Evolutionary conservation across 2,888 invertebrate genomes (phyloP).

Genomic region (Cataglyphis cursor): DNA sequence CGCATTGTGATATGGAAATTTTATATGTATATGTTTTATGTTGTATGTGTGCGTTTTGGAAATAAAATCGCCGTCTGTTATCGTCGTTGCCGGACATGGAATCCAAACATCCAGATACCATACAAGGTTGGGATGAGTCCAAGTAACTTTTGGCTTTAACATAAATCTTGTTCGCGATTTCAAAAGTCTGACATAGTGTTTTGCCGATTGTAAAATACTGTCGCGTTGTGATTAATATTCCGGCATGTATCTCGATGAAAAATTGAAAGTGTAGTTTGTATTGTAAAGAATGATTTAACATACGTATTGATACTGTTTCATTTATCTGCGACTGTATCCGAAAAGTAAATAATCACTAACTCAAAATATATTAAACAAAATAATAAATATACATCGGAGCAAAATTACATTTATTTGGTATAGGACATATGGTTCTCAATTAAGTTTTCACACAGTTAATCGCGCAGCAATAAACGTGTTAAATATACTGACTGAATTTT

Average conservation of each 20-base stretch:
- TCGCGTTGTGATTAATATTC: not conserved
- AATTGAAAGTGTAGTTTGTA: conserved; percentile 27
- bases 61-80: conserved; percentile 49
- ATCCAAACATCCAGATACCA: not conserved
- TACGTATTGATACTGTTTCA: not conserved
- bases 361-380: conserved; percentile 11
- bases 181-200: conserved; percentile 35
- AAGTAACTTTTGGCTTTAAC: conserved; percentile 42
- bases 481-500: not conserved
- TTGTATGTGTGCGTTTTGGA: not conserved
- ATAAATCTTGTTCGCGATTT: conserved; percentile 40
- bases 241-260: conserved; percentile 21
- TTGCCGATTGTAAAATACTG: conserved; percentile 33
- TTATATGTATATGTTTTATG: not conserved
- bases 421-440: not conserved
- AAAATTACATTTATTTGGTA: not conserved
- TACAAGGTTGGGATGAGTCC: not conserved
- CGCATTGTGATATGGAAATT: not conserved
- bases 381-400: not conserved
- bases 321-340: not conserved
- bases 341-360: not conserved
- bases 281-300: conserved; percentile 18
- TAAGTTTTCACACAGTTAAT: conserved; percentile 7
- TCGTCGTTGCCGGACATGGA: conserved; percentile 11
- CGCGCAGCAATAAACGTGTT: not conserved